A percentile compares a stretch with the other conserved stretches of the same genome.
Evolutionary conservation across 1,140 invertebrate species (phyloP).

Genomic region (Stegodyphus dumicola): DNA sequence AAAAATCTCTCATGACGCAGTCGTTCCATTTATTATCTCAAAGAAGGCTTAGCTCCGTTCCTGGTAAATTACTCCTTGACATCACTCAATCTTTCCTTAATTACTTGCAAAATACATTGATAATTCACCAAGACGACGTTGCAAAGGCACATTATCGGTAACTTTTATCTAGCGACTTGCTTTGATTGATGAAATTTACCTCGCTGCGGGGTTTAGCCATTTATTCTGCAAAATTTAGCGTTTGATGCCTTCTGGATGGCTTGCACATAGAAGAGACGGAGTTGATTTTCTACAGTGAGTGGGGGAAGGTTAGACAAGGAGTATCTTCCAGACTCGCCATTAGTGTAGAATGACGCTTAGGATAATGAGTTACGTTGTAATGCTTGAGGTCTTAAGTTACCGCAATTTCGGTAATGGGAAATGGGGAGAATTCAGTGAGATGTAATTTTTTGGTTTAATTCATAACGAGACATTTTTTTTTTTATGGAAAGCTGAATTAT

Average conservation of each 20-base stretch:
- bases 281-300: background rate
- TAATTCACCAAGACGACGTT: background rate
- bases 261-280: background rate
- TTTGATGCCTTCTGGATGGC: background rate
- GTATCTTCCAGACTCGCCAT: background rate
- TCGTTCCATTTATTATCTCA: background rate
- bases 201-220: background rate
- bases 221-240: background rate
- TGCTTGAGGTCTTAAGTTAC: conserved; percentile 1
- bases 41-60: background rate
- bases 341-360: conserved; percentile 18
- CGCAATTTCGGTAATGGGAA: conserved; percentile 11
- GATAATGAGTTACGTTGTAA: background rate
- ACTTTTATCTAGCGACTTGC: background rate
- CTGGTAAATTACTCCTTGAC: background rate
- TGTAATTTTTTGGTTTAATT: too few relatives aligned
- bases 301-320: too few relatives aligned
- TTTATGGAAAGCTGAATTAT: too few relatives aligned
- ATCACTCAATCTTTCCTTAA: background rate
- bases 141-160: background rate
- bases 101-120: background rate
- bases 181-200: conserved; percentile 21
- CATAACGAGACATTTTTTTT: too few relatives aligned
- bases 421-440: background rate
- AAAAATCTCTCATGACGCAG: background rate